A percentile compares a stretch with the other conserved stretches of the same genome.
Evolutionary conservation across 2,113 vertebrate genomes (phyloP).

Genomic region (Siniperca chuatsi): DNA sequence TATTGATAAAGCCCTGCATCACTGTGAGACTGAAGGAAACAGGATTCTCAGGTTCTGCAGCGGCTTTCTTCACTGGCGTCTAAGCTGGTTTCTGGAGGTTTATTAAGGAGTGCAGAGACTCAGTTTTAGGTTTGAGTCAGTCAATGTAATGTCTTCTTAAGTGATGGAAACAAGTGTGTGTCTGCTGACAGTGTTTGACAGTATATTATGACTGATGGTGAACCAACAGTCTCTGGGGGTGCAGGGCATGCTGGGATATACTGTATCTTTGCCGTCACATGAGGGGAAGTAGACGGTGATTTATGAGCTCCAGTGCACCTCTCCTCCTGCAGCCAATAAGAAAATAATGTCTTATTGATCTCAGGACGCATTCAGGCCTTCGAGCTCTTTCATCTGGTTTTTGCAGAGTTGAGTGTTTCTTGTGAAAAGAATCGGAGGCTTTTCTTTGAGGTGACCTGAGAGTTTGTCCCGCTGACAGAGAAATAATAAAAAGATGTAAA

Average conservation of each 20-base stretch:
- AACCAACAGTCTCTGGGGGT: no score
- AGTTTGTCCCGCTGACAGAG: constrained; percentile 12
- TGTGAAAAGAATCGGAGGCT: not conserved
- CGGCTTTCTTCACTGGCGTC: no score
- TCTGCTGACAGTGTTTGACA: not conserved
- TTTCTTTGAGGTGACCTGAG: constrained; percentile 7
- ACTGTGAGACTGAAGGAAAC: no score
- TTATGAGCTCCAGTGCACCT: not conserved
- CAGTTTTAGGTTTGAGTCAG: no score
- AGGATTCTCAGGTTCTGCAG: no score
- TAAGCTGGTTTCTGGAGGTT: no score
- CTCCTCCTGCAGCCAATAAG: not conserved
- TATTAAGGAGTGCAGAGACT: no score
- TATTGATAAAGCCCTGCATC: no score
- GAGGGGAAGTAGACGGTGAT: not conserved
- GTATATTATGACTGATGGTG: not conserved
- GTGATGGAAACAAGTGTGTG: not conserved
- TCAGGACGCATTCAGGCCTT: not conserved
- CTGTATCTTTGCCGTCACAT: not conserved
- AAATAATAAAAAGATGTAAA: constrained; percentile 8
- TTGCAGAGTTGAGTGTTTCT: not conserved
- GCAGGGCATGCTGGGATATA: constrained; percentile 11
- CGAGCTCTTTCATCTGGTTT: not conserved
- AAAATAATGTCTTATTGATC: constrained; percentile 26
- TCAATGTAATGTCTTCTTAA: no score